Percentiles rank a stretch among this genome's conserved stretches.
Evolutionary conservation across 2,888 invertebrate genomes (phyloP).

Genomic region (Sphaerophoria taeniata): DNA sequence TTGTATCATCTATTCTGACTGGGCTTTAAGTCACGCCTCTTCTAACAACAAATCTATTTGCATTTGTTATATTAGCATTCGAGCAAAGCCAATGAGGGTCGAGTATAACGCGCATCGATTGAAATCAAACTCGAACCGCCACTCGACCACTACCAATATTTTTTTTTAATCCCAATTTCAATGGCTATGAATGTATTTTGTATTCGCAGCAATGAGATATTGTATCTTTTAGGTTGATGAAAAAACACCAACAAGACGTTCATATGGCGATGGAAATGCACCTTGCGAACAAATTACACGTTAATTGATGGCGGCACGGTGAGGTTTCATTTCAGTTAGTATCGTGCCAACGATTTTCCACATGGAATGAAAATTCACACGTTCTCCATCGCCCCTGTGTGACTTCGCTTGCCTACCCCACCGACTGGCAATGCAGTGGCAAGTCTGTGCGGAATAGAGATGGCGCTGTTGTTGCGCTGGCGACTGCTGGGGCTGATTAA

Average conservation of each 20-base stretch:
- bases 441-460: slow-evolving; percentile 13
- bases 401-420: neutral
- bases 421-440: slow-evolving; percentile 18
- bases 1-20: slow-evolving; percentile 22
- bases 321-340: slow-evolving; percentile 60
- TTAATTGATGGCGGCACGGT: slow-evolving; percentile 71
- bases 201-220: slow-evolving; percentile 11
- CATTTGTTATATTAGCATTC: slow-evolving; percentile 68
- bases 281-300: slow-evolving; percentile 70
- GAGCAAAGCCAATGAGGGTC: slow-evolving; percentile 71
- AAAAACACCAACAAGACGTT: slow-evolving; percentile 28
- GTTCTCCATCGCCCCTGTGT: slow-evolving; percentile 32
- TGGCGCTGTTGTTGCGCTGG: slow-evolving; percentile 12
- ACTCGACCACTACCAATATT: slow-evolving; percentile 64
- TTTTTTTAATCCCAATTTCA: slow-evolving; percentile 33
- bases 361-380: slow-evolving; percentile 73
- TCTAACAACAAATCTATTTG: slow-evolving; percentile 74
- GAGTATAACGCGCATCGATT: slow-evolving; percentile 44
- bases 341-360: slow-evolving; percentile 68
- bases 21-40: slow-evolving; percentile 71
- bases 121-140: slow-evolving; percentile 19
- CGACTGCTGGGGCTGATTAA: slow-evolving; percentile 18
- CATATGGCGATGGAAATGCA: slow-evolving; percentile 55
- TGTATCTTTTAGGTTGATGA: slow-evolving; percentile 36
- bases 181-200: neutral